Evolutionary conservation across 2,113 vertebrate genomes (phyloP), one percentile per base, ranked within the genome.

Genomic region (Mixornis gularis): DNA sequence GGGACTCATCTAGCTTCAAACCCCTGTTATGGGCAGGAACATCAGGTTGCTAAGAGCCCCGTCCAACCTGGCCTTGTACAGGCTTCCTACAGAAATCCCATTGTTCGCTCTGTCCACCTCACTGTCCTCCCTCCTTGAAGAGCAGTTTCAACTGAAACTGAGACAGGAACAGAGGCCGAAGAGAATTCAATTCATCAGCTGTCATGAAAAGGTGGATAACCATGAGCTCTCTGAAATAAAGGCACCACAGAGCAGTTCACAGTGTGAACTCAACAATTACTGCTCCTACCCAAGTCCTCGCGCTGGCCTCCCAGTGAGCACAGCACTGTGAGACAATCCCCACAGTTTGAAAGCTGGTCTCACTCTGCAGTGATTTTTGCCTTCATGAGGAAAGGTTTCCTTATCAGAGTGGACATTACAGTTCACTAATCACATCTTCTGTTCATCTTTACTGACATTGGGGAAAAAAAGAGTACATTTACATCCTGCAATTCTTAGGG

Each of bases 331-430:
- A 83, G 20, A 53, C 12, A 59, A 79, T 2, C 21, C 27, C 27
- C 16, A 22, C 9, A 11, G 15, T 29, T 0, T 13, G 38, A 87
- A 73, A 0, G 3, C 15, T 15, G 4, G 8, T 21, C 44, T 52
- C 40, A 41, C 27, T 25, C 66, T 38, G 19, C 17, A 62, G 32
- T 13, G 29, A n/a, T 13, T 92, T 88, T 13, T 88, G 64, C 27
- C 27, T 13, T 63, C n/a, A 13, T 5, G 44, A 85, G 30, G 30
- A 78, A 60, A 72, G 17, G 22, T 38, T 56, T 72, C n/a, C 32
- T 30, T 56, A 41, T 7, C 32, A 79, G 20, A 60, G 40, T 81
- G 18, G 22, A 79, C 24, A 40, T 27, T 6, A 65, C 18, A 68
- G 29, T 40, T 73, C 59, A 53, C 36, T 58, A 46, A 41, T 65